Base-by-base conservation (phyloP, 64 coral and sea anemone species). In the Catalaphyllia jardinei region DNA sequence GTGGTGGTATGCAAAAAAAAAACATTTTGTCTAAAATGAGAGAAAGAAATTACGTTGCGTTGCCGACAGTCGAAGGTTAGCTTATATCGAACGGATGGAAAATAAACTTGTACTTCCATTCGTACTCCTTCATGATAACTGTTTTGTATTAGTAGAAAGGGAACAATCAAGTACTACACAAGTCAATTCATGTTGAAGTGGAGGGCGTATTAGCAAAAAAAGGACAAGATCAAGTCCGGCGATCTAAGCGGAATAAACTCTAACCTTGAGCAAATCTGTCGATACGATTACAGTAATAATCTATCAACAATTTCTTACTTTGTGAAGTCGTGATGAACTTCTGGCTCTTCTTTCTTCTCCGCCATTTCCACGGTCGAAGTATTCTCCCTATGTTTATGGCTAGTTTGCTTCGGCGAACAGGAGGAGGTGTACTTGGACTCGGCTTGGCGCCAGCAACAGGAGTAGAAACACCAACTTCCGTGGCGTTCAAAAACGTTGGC, bases 331-430 rank as follows among this genome's bases (percentile, higher is more conserved):
- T 71, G 19, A 85, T 85, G 17, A 85, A 85, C 81, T 85, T 85
- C 81, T 85, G 81, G 39, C 81, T 85, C 64, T 85, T 85, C 81
- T 85, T 85, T 85, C 81, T 69, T 30, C 29, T 85, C 18, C 81
- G 62, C 81, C 81, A 85, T 28, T 85, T 85, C 81, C 81, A 85
- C 8, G 81, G 81, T 27, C 81, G 81, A 85, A 85, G 22, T 13
- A 85, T 71, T n/a, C 81, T 85, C 25, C 81, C 63, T n/a, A 85
- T 85, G 69, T 62, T 85, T 11, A 69, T 8, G 25, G 81, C 81
- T 3, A 85, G 63, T 85, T 85, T 85, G 42, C 63, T 85, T 38
- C 81, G 81, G 27, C 81, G 81, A 46, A 51, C 81, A 4, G 81
- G 55, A 65, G 80, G 81, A 85, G 81, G 81, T 50, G 81, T 85